phyloP scores from a whole-genome alignment of 2,888 invertebrate species.

The Eupithecia subfuscata region DNA sequence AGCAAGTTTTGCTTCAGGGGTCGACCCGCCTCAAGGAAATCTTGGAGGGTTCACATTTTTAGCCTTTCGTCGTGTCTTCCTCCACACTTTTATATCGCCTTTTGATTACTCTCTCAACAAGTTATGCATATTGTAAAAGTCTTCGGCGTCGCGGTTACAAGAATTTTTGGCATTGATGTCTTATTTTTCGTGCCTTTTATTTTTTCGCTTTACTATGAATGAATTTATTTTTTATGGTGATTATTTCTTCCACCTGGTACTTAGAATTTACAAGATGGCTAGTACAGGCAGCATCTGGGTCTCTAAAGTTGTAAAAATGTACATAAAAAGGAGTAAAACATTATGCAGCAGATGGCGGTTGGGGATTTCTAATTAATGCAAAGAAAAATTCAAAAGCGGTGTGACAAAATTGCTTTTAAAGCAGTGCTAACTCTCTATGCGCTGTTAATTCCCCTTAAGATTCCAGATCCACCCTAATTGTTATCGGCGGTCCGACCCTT shows the following conservation, averaged over 20 bases:
- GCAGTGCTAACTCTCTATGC: slow-evolving; percentile 73
- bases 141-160: slow-evolving; percentile 67
- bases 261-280: slow-evolving; percentile 31
- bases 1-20: slow-evolving; percentile 78
- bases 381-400: slow-evolving; percentile 38
- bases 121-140: slow-evolving; percentile 83
- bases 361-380: slow-evolving; percentile 36
- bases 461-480: slow-evolving; percentile 81
- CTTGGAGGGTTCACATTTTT: slow-evolving; percentile 82
- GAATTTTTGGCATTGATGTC: slow-evolving; percentile 74
- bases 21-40: slow-evolving; percentile 75
- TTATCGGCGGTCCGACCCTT: slow-evolving; percentile 79
- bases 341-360: slow-evolving; percentile 25
- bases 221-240: slow-evolving; percentile 66
- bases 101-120: slow-evolving; percentile 84
- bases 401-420: slow-evolving; percentile 58
- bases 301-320: slow-evolving; percentile 19
- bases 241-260: slow-evolving; percentile 46
- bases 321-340: slow-evolving; percentile 29
- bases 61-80: slow-evolving; percentile 82
- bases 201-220: slow-evolving; percentile 70
- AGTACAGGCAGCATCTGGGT: slow-evolving; percentile 18
- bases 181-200: slow-evolving; percentile 74
- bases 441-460: slow-evolving; percentile 80
- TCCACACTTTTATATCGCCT: slow-evolving; percentile 82